Evolutionary conservation across 2,797 vertebrate species (phyloP), one percentile per base, ranked within the genome.

Genomic region (Gallinago nigripennis): DNA sequence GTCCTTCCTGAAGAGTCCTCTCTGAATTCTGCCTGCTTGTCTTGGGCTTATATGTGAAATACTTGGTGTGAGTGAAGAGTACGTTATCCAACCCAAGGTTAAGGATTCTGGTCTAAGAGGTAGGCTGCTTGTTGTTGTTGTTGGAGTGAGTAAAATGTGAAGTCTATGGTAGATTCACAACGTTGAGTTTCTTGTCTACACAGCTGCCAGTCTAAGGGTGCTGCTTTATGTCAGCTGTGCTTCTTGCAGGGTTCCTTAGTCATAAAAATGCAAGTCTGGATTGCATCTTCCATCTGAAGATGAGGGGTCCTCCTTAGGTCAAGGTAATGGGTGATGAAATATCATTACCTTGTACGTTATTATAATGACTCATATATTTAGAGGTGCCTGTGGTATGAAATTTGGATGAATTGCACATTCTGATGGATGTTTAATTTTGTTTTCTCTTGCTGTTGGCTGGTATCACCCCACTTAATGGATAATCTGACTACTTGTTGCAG

Each of bases 331-430:
- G 72, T 93, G 92, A 90, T 92, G 81, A 94, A 95, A 96, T 93
- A 75, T 46, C 94, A 97, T 97, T 96, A 94, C 88, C 65, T 95
- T 95, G 53, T 94, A 83, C 61, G 70, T 95, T 96, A 92, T 91
- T 90, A 93, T 94, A 94, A 95, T 96, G 96, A 96, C 87, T 97
- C 90, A 92, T 91, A 71, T 96, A 93, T 92, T 95, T 96, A 76
- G 93, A 91, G 88, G 88, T 94, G 86, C 71, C 85, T 86, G 82
- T 95, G 58, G 72, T 96, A 96, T 64, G 82, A 88, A 92, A 91
- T 93, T 91, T 91, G 93, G 96, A 96, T 91, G 94, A 90, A 90
- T 76, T 90, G 88, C 68, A 82, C 73, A 87, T 95, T 94, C 70
- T 94, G 94, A 93, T 95, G 77, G 93, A 85, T 84, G 50, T 92